Evolutionary conservation across 2,888 invertebrate genomes (phyloP), one percentile per base, ranked within the genome.

Genomic region (Macrosiphum euphorbiae): DNA sequence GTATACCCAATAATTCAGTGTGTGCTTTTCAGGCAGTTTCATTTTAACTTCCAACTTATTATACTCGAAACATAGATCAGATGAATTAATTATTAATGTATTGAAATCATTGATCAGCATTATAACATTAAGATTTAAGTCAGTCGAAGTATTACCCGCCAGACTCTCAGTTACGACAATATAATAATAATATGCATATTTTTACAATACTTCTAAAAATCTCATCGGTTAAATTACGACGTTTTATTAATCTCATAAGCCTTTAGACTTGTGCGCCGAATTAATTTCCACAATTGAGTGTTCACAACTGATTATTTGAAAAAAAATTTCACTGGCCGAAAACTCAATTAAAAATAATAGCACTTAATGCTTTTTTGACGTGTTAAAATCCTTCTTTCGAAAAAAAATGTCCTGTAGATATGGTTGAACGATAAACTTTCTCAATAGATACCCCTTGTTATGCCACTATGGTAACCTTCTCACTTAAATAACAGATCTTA

Each of bases 241-340:
- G 24, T 91, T 86, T 58, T 50, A n/a, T 91, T 91, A 35, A 50
- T 35, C 50, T 16, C 67, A 47, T 86, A 91, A 58, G 47, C 58
- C 58, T 58, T 91, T 86, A 86, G 86, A 58, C 85, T 47, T 44
- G 26, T 90, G 44, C 35, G 47, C 87, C 86, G 87, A 88, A 92
- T 92, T 92, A 67, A 92, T 87, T 87, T 87, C 67, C 87, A 41
- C 87, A 41, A 92, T 67, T 41, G 50, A 87, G 87, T 92, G 92
- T 92, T 88, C 61, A 50, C 47, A 11, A 88, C 85, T 28, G 44
- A 85, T 55, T 47, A 50, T 90, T 50, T 67, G 7, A 50, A n/a
- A 47, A 55, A 90, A 67, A 91, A 16, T 8, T 55, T 52, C 35
- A 55, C 55, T 41, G 41, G 52, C 87, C 13, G 28, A 92, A 50